Base-by-base conservation (phyloP, 2,888 invertebrate genomes). In the Dryocosmus kuriphilus region DNA sequence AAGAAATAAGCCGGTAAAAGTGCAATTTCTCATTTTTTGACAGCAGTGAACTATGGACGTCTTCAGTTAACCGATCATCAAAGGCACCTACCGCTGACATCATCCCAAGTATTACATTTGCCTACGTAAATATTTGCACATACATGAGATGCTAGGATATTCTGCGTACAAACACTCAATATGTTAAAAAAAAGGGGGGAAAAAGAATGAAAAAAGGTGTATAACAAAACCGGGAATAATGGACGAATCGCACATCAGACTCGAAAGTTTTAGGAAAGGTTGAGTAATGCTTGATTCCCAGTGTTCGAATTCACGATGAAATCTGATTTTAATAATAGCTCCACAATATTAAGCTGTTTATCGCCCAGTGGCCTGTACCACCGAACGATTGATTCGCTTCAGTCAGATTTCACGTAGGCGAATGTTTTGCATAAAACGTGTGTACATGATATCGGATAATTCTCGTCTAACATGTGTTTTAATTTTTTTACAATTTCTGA, bases 21-120 rank as follows among this genome's bases (percentile, higher is more conserved):
- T 67, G 67, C 41, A 67, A 67, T 67, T 41, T 14, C 11, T 41
- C 35, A 41, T 67, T 41, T 24, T 8, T 41, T 41, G 32, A 41
- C 67, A 67, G 22, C 35, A 38, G 65, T 3, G 22, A 19, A 38
- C 57, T 16, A 41, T 51, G 71, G 14, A 46, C 19, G 55, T 62
- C 71, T 27, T 30, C 27, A 30, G n/a, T 30, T 61, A 61, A 30
- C 24, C 32, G 61, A 67, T 22, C n/a, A 35, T 41, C 67, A 4
- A 38, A 67, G 38, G 22, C 46, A 73, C 41, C 73, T 38, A 57
- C 41, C 79, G 86, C 85, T 89, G 89, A 89, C 88, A 88, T 89
- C 89, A 89, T 80, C 85, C 82, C 84, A 83, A 80, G 80, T 86
- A 89, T 88, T 88, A 89, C 86, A 86, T 88, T 88, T 85, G 87